phyloP scores from a whole-genome alignment of 2,888 invertebrate genomes.

The Phaonia tiefii region DNA sequence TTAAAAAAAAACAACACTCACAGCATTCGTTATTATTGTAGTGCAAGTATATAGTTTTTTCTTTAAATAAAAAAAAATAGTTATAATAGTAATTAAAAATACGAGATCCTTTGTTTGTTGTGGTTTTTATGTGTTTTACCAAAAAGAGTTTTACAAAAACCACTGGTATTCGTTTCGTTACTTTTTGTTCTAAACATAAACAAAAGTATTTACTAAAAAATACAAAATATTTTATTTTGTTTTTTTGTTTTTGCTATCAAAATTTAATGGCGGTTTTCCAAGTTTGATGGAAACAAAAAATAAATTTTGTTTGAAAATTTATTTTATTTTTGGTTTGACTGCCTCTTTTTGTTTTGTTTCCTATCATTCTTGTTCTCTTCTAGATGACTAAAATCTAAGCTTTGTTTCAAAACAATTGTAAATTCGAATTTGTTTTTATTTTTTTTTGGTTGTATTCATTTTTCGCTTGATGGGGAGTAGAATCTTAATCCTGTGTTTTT shows the following conservation, averaged over 20 bases:
- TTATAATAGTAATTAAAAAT: constrained; percentile 60
- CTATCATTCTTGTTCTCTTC: not conserved
- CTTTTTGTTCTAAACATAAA: not conserved
- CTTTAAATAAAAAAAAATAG: constrained; percentile 56
- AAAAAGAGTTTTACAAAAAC: constrained; percentile 63
- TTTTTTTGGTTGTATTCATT: constrained; percentile 7
- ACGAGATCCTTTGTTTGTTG: constrained; percentile 67
- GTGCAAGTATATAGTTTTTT: constrained; percentile 52
- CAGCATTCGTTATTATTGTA: constrained; percentile 67
- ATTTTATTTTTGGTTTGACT: constrained; percentile 44
- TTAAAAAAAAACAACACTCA: constrained; percentile 67
- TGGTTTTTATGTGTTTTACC: constrained; percentile 48
- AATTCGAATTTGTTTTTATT: constrained; percentile 49
- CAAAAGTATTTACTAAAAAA: constrained; percentile 9
- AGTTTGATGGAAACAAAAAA: constrained; percentile 32
- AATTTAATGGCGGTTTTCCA: constrained; percentile 26
- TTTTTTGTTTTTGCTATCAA: not conserved
- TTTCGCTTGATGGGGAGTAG: constrained; percentile 17
- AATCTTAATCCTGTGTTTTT: constrained; percentile 37
- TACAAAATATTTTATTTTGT: constrained; percentile 44
- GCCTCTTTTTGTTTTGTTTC: constrained; percentile 22
- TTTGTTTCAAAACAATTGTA: constrained; percentile 41
- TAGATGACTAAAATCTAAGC: constrained; percentile 45
- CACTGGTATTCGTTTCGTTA: constrained; percentile 27
- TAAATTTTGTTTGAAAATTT: constrained; percentile 39